Base-by-base conservation (phyloP, 2,888 invertebrate genomes). In the Antitype chi region DNA sequence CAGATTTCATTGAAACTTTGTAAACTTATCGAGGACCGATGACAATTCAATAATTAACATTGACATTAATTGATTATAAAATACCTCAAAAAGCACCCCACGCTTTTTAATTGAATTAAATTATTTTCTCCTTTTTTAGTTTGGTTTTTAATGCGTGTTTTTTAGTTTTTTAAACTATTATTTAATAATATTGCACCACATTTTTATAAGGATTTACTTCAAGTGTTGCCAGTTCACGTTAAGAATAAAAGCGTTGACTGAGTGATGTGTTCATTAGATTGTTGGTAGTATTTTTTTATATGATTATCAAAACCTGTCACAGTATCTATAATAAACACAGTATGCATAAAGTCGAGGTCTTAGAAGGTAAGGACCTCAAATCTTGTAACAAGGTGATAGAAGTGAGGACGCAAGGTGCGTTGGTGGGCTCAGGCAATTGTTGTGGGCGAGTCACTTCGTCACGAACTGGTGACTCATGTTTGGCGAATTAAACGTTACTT, bases 291-390 rank as follows among this genome's bases (percentile, higher is more conserved):
- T 47, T 49, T 72, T 74, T 63, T 62, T 64, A 86, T 73, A 73
- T 57, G 17, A 74, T 77, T 80, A 71, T 84, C 67, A 85, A 78
- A 82, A 74, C 76, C 63, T 68, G 81, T 80, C 77, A 81, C 74
- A 72, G 52, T 85, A 64, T 85, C 78, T 82, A 77, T 84, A 84
- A 84, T 86, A 80, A 84, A 84, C 85, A 80, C 85, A 76, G 76
- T 81, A 81, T 85, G 79, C 84, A 88, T 90, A 89, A 90, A 90
- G 91, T 92, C 91, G 91, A 87, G 90, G 89, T 90, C 87, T 85
- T 91, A 84, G 88, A 88, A 90, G 89, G 89, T 92, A 91, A 90
- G 88, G 89, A 90, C 86, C 86, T 89, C 84, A 90, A 89, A 87
- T 88, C 85, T 82, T 86, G 74, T 81, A 83, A 81, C 90, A 91